A percentile compares a stretch with the other conserved stretches of the same genome.
Conservation (phyloP, 1,140 invertebrate species). For the Sipha flava region DNA sequence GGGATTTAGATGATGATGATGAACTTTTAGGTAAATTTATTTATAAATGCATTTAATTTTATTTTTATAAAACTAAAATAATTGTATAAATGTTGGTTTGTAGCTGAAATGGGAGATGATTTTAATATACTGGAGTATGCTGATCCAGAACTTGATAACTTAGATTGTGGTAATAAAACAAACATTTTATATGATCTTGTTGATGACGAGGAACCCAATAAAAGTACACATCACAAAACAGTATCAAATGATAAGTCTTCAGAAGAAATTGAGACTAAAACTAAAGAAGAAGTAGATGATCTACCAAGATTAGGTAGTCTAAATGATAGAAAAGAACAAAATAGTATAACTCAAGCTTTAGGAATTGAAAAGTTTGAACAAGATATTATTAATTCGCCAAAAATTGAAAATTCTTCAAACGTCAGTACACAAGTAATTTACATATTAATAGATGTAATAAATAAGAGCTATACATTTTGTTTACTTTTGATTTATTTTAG, state of each 20-base stretch:
- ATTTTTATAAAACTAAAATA: slow-evolving; percentile 34
- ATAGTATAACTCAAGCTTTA: slow-evolving; percentile 6
- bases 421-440: slow-evolving; percentile 1
- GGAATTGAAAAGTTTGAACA: slow-evolving; percentile 27
- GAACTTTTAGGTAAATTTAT: slow-evolving; percentile 62
- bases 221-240: slow-evolving; percentile 8
- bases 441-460: neutral
- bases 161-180: slow-evolving; percentile 61
- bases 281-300: slow-evolving; percentile 18
- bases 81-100: slow-evolving; percentile 40
- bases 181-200: slow-evolving; percentile 68
- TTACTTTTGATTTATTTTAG: neutral
- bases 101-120: slow-evolving; percentile 81
- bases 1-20: slow-evolving; percentile 75
- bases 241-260: slow-evolving; percentile 23
- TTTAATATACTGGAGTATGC: slow-evolving; percentile 94
- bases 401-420: slow-evolving; percentile 3
- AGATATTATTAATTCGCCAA: slow-evolving; percentile 11
- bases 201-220: slow-evolving; percentile 23
- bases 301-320: neutral
- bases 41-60: neutral
- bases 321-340: slow-evolving; percentile 16
- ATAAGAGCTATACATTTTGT: neutral
- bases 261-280: slow-evolving; percentile 1
- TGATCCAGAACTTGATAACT: slow-evolving; percentile 81